Evolutionary conservation across 92 coral and sea anemone genomes (phyloP).

Genomic region (Nematostella vectensis): DNA sequence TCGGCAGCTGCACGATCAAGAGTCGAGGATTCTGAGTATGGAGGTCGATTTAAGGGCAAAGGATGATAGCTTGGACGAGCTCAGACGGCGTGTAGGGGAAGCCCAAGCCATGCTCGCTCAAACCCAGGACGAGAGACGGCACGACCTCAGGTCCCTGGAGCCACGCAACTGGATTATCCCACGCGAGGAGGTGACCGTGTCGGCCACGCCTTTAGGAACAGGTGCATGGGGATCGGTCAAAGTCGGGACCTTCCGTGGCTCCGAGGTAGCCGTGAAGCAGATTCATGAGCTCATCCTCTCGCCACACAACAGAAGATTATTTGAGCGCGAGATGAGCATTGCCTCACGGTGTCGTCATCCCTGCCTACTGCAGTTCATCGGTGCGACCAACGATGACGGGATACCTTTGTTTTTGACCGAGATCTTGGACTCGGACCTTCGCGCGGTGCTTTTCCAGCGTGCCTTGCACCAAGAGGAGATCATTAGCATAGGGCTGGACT

Average conservation of each 20-base stretch:
- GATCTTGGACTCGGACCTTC: conserved; percentile 76
- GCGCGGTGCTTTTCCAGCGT: conserved; percentile 71
- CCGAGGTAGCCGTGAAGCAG: conserved; percentile 80
- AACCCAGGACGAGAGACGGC: conserved; percentile 57
- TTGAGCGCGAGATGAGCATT: conserved; percentile 97
- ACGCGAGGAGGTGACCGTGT: conserved; percentile 73
- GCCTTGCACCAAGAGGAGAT: conserved; percentile 82
- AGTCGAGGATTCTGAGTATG: conserved; percentile 9
- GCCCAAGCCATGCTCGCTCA: conserved; percentile 41
- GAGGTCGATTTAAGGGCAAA: conserved; percentile 32
- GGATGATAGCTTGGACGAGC: conserved; percentile 24
- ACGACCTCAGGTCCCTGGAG: conserved; percentile 82
- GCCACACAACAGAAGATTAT: conserved; percentile 87
- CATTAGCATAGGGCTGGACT: conserved; percentile 55
- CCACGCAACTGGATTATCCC: conserved; percentile 96
- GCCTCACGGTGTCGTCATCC: conserved; percentile 96
- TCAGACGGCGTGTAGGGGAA: conserved; percentile 43
- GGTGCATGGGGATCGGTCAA: conserved; percentile 95
- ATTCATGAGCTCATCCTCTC: conserved; percentile 90
- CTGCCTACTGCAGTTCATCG: conserved; percentile 80
- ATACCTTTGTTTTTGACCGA: conserved; percentile 81
- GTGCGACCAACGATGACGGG: conserved; percentile 93
- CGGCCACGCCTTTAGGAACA: conserved; percentile 61
- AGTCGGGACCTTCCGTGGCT: conserved; percentile 85
- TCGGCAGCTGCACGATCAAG: conserved; percentile 17